Evolutionary conservation across 2,888 invertebrate genomes (phyloP), one percentile per base, ranked within the genome.

Genomic region (Epistrophella euchroma): DNA sequence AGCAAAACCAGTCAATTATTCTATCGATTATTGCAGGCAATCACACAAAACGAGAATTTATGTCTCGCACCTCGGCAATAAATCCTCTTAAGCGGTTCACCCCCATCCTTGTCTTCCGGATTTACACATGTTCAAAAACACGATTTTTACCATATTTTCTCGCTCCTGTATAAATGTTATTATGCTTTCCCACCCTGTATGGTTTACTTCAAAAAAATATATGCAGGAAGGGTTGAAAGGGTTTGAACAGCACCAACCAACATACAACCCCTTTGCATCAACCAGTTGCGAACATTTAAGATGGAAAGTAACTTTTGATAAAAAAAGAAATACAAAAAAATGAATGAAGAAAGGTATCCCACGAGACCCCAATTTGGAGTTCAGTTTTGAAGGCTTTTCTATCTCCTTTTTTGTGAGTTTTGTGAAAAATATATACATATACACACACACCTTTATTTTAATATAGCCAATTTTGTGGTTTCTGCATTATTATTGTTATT

Each of bases 11-110:
- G 88, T 88, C 88, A 88, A 88, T 90, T 90, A 89, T 90, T 90
- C 89, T 89, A 90, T 89, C 90, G 90, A 91, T 91, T 91, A 91
- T 91, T 89, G 89, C 88, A 89, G 90, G 90, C 91, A 91, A 91
- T 91, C 91, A 91, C 90, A 91, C 91, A 91, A 91, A 90, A 91
- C 90, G 92, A 91, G 90, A 90, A 91, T 91, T 89, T 90, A 90
- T 90, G 89, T 88, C 77, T 88, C 88, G 88, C 87, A 89, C 89
- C 81, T 89, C 87, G 82, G 78, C 90, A 89, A 91, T 91, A 92
- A 91, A 91, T 91, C 92, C 90, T 90, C 88, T 86, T 87, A 86
- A 82, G 77, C 73, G 66, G 19, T 71, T 71, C 71, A 32, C 77
- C 81, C 81, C 77, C 74, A 56, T 64, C 43, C 52, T 56, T n/a